phyloP scores from a whole-genome alignment of 2,113 vertebrate genomes.

The Epinephelus lanceolatus region DNA sequence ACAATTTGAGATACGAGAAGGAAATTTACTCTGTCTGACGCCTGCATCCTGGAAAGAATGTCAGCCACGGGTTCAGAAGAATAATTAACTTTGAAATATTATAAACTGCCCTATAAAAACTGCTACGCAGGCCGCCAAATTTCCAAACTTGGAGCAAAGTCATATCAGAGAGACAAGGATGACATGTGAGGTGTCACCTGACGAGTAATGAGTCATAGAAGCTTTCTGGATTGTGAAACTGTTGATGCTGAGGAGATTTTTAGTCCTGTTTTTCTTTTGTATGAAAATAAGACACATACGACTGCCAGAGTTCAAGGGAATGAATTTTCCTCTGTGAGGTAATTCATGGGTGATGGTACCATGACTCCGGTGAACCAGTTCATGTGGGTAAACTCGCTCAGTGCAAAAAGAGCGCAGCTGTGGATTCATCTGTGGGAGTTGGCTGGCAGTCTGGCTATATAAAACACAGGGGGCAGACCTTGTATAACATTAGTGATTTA shows the following conservation, averaged over 20 bases:
- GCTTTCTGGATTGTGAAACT: slow-evolving; percentile 34
- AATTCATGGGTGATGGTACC: slow-evolving; percentile 51
- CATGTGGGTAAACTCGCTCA: slow-evolving; percentile 57
- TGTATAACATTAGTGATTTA: slow-evolving; percentile 87
- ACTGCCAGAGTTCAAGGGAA: slow-evolving; percentile 25
- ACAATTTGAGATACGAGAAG: slow-evolving; percentile 67
- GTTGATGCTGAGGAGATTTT: slow-evolving; percentile 21
- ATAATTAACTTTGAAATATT: slow-evolving; percentile 82
- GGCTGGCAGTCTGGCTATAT: slow-evolving; percentile 74
- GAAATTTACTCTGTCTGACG: slow-evolving; percentile 65
- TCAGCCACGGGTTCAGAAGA: slow-evolving; percentile 57
- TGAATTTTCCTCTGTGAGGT: slow-evolving; percentile 43
- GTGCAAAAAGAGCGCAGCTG: slow-evolving; percentile 69
- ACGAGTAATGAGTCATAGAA: slow-evolving; percentile 35
- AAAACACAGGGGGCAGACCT: slow-evolving; percentile 81
- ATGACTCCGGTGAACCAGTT: slow-evolving; percentile 50
- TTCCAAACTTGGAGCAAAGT: slow-evolving; percentile 51
- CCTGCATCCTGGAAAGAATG: slow-evolving; percentile 73
- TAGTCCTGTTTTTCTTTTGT: background rate
- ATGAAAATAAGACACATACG: slow-evolving; percentile 30
- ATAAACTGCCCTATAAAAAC: slow-evolving; percentile 76
- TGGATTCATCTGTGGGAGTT: slow-evolving; percentile 78
- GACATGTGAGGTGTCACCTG: slow-evolving; percentile 48
- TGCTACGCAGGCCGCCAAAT: slow-evolving; percentile 55
- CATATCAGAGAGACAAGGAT: slow-evolving; percentile 29